These are phyloP conservation scores for Python bivittatus DNA, from an alignment of 2,113 vertebrate genomes.

Conservation along the genomic window DNA sequence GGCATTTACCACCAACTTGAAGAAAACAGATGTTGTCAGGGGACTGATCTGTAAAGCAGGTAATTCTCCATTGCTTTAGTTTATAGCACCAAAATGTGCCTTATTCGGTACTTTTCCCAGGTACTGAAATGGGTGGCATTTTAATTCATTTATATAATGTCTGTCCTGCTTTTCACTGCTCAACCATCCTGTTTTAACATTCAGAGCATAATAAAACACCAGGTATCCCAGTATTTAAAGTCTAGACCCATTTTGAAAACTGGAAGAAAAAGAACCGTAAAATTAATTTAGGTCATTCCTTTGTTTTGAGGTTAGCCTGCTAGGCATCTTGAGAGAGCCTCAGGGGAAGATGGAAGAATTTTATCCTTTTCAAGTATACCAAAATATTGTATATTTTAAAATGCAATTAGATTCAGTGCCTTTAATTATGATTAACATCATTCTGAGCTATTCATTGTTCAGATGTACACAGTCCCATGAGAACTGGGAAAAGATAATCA, in stretches of 20 bases:
- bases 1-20: background rate
- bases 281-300: background rate
- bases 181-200: background rate
- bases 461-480: background rate
- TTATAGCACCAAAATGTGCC: background rate
- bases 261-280: background rate
- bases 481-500: background rate
- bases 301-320: background rate
- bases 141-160: background rate
- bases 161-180: background rate
- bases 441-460: conserved; percentile 31
- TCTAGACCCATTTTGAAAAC: background rate
- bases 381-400: background rate
- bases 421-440: conserved; percentile 19
- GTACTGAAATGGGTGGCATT: background rate
- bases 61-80: background rate
- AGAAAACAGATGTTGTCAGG: background rate
- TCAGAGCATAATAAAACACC: background rate
- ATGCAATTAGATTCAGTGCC: background rate
- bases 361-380: background rate
- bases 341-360: background rate
- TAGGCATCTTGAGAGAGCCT: background rate
- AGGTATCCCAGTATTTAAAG: background rate
- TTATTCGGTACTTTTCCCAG: background rate
- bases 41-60: background rate